Evolutionary conservation across 2,113 vertebrate species (phyloP), one percentile per base, ranked within the genome.

Genomic region (Hemicordylus capensis): DNA sequence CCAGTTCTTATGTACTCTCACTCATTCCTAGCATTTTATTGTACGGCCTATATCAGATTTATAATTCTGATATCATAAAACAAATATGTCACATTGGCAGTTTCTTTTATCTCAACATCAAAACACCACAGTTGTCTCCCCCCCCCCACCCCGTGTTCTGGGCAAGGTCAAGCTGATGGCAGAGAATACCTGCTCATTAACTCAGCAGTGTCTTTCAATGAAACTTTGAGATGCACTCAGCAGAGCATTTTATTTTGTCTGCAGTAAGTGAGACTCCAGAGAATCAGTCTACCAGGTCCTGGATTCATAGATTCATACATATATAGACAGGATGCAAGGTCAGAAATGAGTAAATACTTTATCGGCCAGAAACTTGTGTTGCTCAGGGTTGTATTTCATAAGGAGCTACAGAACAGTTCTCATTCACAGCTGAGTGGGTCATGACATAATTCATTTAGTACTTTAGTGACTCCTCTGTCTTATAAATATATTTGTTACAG

Each of bases 171-270:
- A 77, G 46, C 39, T 86, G 61, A 2, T 44, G 34, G 67, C 17
- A 56, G 67, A 37, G 74, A 78, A 85, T 56, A 78, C 44, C 28
- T 81, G n/a, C 80, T 87, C 24, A 61, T 86, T n/a, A 82, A 77
- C 88, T 73, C 63, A 77, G 67, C 56, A 59, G 2, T 58, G 89
- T 46, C 31, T 10, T 80, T 73, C n/a, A 6, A 31, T 59, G 39
- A 46, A 70, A 70, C 14, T 14, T 34, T 42, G 1, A 72, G 34
- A 59, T 39, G 54, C 0, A 0, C 37, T 31, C 51, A 17, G n/a
- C 6, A 17, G 26, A 82, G 66, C 81, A 78, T 70, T 46, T 56
- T 34, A 44, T 69, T 78, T 78, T 37, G 28, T 70, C 59, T 59
- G 64, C 56, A 31, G 31, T 15, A 61, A 79, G 24, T 24, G 17